Evolutionary conservation across 2,888 invertebrate genomes (phyloP).

Genomic region (Eupeodes luniger): DNA sequence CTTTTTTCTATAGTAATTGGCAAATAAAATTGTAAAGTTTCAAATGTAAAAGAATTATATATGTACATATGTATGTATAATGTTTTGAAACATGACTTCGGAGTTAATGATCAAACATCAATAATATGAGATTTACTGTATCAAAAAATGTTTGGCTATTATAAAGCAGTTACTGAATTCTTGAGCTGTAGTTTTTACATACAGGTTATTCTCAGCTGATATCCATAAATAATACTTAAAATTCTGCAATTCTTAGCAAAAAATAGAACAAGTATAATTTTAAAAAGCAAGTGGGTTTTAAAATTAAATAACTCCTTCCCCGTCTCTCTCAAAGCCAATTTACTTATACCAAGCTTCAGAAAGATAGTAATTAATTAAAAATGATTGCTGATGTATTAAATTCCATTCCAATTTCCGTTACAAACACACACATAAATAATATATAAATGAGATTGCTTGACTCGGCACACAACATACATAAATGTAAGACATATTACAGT

Average conservation of each 20-base stretch:
- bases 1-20: too few relatives aligned
- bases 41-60: too few relatives aligned
- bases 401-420: constrained; percentile 34
- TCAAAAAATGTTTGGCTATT: too few relatives aligned
- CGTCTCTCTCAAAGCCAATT: not conserved
- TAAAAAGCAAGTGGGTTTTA: not conserved
- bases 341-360: not conserved
- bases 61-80: too few relatives aligned
- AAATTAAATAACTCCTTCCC: not conserved
- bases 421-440: not conserved
- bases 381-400: constrained; percentile 32
- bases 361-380: constrained; percentile 23
- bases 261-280: too few relatives aligned
- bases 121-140: too few relatives aligned
- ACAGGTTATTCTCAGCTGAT: too few relatives aligned
- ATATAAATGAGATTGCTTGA: constrained; percentile 22
- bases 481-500: constrained; percentile 9
- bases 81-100: too few relatives aligned
- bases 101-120: too few relatives aligned
- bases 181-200: too few relatives aligned
- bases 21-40: too few relatives aligned
- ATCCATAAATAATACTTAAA: not conserved
- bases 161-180: too few relatives aligned
- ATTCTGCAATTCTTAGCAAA: not conserved
- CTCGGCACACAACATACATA: not conserved